Conservation (phyloP, 2,113 vertebrate species). For the Chamaetylas fuelleborni region DNA sequence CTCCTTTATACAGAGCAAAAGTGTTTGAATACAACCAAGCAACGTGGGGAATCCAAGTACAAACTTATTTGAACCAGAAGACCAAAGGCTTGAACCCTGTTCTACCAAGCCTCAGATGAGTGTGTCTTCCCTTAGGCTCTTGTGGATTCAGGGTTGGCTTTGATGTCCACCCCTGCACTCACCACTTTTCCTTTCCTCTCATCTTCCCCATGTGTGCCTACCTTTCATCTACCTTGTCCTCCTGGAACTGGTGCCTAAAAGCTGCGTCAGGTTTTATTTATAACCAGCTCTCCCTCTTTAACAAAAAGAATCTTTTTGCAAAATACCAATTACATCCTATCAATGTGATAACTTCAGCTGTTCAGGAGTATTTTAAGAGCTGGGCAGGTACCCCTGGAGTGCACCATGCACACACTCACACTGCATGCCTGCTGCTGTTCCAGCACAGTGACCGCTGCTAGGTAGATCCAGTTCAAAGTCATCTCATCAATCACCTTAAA, state of each 20-base stretch:
- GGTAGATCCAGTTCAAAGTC: not conserved
- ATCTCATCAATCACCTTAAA: slow-evolving; percentile 55
- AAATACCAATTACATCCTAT: not conserved
- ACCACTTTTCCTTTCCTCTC: not conserved
- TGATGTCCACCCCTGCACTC: not conserved
- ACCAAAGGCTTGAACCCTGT: slow-evolving; percentile 23
- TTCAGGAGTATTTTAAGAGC: not conserved
- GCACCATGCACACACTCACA: not conserved
- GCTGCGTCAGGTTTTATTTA: not conserved
- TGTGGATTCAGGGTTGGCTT: not conserved
- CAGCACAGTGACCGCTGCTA: not conserved
- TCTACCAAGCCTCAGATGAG: not conserved
- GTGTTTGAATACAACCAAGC: not conserved
- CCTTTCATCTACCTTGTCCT: not conserved
- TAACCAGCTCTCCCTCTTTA: not conserved
- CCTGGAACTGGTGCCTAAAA: not conserved
- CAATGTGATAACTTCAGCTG: not conserved
- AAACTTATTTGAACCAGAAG: slow-evolving; percentile 2
- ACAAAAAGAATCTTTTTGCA: rapidly evolving
- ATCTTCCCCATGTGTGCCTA: not conserved
- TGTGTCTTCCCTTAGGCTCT: not conserved
- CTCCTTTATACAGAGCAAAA: not conserved
- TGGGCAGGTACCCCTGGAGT: not conserved
- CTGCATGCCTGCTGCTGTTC: not conserved
- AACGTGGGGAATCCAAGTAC: not conserved